Evolutionary conservation across 2,113 vertebrate species (phyloP).

Genomic region (Podiceps cristatus): DNA sequence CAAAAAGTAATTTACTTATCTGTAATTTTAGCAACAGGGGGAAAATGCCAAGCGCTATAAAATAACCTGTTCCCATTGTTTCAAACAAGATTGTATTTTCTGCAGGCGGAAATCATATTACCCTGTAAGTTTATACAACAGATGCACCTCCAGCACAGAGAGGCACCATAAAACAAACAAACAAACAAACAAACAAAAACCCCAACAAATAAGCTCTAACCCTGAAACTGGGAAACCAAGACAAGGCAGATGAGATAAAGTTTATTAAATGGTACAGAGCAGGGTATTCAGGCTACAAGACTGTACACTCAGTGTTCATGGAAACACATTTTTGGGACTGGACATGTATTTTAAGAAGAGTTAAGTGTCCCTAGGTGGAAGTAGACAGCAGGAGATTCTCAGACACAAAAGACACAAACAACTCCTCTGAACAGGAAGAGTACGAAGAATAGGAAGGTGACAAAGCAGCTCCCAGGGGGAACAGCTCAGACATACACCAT

Average conservation of each 20-base stretch:
- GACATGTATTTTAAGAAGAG: neutral
- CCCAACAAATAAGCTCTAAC: neutral
- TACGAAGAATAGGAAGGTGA: neutral
- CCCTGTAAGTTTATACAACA: neutral
- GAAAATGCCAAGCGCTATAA: neutral
- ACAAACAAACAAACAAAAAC: neutral
- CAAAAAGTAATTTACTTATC: neutral
- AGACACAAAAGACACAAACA: neutral
- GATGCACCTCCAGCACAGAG: neutral
- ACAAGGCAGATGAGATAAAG: neutral
- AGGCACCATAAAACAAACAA: neutral
- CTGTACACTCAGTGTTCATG: rapidly evolving
- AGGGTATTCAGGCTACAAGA: neutral
- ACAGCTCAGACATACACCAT: neutral
- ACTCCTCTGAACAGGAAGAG: neutral
- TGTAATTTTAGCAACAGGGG: neutral
- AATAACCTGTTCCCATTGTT: neutral
- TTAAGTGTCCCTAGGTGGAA: neutral
- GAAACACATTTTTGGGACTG: neutral
- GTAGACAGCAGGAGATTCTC: neutral
- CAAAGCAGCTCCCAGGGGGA: neutral
- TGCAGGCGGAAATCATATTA: neutral
- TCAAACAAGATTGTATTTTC: neutral
- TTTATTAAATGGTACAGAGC: rapidly evolving
- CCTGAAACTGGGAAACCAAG: neutral